Evolutionary conservation across 2,888 invertebrate species (phyloP).

Genomic region (Euphydryas editha): DNA sequence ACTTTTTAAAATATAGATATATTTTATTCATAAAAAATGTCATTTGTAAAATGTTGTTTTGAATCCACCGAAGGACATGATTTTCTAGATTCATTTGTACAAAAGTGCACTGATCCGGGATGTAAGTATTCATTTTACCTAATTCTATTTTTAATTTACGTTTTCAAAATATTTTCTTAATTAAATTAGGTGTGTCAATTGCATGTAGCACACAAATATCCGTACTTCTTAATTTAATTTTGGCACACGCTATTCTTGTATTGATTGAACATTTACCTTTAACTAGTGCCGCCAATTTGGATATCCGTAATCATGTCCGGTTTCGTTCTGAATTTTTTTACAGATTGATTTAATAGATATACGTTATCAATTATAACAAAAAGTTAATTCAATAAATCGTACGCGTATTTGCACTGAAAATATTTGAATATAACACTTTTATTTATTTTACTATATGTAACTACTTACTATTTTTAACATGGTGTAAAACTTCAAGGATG

Average conservation of each 20-base stretch:
- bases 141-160: constrained; percentile 16
- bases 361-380: background rate
- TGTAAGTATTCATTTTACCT: constrained; percentile 86
- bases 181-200: constrained; percentile 27
- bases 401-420: background rate
- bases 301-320: constrained; percentile 35
- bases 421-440: background rate
- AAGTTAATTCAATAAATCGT: background rate
- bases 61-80: constrained; percentile 89
- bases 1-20: constrained; percentile 11
- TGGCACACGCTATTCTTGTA: constrained; percentile 27
- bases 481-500: background rate
- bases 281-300: constrained; percentile 42
- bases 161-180: constrained; percentile 16
- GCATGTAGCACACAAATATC: constrained; percentile 10
- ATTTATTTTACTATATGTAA: no score
- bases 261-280: constrained; percentile 39
- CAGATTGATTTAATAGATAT: constrained; percentile 14
- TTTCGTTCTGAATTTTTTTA: constrained; percentile 38
- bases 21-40: constrained; percentile 71
- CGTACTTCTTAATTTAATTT: constrained; percentile 17
- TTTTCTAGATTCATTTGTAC: constrained; percentile 88
- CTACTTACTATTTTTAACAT: no score
- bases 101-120: constrained; percentile 92
- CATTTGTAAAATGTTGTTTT: constrained; percentile 91